phyloP scores from a whole-genome alignment of 2,888 invertebrate species.

The Laothoe populi region DNA sequence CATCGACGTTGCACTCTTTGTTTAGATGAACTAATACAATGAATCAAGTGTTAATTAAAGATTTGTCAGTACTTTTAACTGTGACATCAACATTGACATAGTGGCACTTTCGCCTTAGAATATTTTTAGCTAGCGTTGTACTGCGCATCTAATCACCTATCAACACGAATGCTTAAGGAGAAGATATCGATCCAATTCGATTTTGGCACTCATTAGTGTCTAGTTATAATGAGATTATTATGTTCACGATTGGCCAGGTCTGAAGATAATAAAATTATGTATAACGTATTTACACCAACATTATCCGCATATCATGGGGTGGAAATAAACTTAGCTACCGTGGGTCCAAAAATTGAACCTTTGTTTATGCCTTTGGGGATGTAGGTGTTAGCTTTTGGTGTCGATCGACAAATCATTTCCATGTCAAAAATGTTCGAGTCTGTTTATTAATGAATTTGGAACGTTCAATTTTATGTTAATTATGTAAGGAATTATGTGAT shows the following conservation, averaged over 20 bases:
- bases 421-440: too few relatives aligned
- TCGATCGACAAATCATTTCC: neutral
- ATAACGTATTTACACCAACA: neutral
- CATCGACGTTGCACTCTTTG: constrained; percentile 21
- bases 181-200: constrained; percentile 56
- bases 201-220: constrained; percentile 53
- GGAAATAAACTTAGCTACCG: too few relatives aligned
- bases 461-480: too few relatives aligned
- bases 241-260: neutral
- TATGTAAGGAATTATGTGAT: too few relatives aligned
- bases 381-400: too few relatives aligned
- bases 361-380: too few relatives aligned
- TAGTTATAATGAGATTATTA: constrained; percentile 43
- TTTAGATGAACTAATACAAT: constrained; percentile 2
- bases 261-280: neutral
- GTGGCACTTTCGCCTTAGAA: constrained; percentile 55
- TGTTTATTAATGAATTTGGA: too few relatives aligned
- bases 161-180: constrained; percentile 39
- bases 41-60: constrained; percentile 17
- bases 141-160: constrained; percentile 49
- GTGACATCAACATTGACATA: constrained; percentile 73
- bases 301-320: too few relatives aligned
- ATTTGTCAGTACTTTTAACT: constrained; percentile 32
- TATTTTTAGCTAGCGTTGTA: constrained; percentile 56
- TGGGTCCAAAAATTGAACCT: too few relatives aligned